These are phyloP conservation scores for Enteromius radiatus DNA, from an alignment of 2,797 vertebrate species.

Conservation along the genomic window DNA sequence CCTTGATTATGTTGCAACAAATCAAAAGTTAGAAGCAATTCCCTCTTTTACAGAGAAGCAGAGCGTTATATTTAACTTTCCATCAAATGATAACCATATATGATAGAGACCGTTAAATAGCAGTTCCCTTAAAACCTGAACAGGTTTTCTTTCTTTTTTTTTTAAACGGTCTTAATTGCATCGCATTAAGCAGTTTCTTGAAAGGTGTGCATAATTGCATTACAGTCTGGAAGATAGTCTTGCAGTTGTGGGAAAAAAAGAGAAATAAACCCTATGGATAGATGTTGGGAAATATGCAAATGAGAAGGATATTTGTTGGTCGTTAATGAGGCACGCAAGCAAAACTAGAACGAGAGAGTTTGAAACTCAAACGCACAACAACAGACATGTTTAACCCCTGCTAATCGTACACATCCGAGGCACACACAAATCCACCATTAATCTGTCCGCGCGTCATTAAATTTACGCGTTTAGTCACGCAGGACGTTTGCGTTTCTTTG, in stretches of 20 bases:
- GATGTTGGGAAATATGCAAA: conserved; percentile 79
- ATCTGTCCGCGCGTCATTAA: neutral
- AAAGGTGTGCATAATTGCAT: conserved; percentile 80
- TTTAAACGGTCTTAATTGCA: conserved; percentile 50
- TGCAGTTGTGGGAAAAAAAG: conserved; percentile 57
- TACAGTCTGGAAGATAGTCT: conserved; percentile 77
- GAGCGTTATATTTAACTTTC: neutral
- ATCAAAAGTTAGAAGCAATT: neutral
- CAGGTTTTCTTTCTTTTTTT: too few species aligned
- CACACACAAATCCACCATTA: conserved; percentile 13
- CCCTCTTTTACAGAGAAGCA: neutral
- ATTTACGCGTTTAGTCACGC: conserved; percentile 25
- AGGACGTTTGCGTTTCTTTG: conserved; percentile 39
- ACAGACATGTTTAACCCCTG: conserved; percentile 36
- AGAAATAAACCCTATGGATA: conserved; percentile 73
- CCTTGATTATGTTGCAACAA: neutral
- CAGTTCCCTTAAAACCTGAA: conserved; percentile 2
- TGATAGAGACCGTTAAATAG: neutral
- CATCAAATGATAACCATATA: conserved; percentile 2
- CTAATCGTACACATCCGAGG: conserved; percentile 11
- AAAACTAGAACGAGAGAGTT: conserved; percentile 65
- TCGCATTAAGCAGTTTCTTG: conserved; percentile 72
- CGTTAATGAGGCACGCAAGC: conserved; percentile 72
- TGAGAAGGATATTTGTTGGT: conserved; percentile 78
- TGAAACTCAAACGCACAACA: conserved; percentile 58